phyloP scores from a whole-genome alignment of 2,797 vertebrate genomes.

The Lagodon rhomboides region DNA sequence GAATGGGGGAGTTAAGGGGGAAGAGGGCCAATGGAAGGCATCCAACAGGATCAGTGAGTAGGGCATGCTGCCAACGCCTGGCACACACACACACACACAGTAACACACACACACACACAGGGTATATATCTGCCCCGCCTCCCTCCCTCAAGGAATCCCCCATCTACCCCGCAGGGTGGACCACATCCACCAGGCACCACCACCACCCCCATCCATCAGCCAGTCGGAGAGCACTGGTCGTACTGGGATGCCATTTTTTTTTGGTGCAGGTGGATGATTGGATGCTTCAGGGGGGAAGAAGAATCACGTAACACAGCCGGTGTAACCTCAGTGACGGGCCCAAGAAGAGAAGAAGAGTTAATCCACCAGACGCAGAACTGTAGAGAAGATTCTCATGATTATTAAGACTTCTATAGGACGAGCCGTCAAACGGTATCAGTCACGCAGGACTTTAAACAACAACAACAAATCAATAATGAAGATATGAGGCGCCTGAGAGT shows the following conservation, averaged over 20 bases:
- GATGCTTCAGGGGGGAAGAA: slow-evolving; percentile 4
- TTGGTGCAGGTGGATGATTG: slow-evolving; percentile 58
- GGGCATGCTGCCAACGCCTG: slow-evolving; percentile 81
- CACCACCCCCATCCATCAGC: slow-evolving; percentile 31
- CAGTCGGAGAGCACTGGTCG: slow-evolving; percentile 41
- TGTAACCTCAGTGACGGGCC: slow-evolving; percentile 33
- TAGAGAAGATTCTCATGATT: slow-evolving; percentile 32
- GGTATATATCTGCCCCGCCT: slow-evolving; percentile 64
- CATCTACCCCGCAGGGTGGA: slow-evolving; percentile 64
- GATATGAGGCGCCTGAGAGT: background rate
- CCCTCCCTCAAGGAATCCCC: slow-evolving; percentile 73
- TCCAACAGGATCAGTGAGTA: slow-evolving; percentile 83
- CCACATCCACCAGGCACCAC: slow-evolving; percentile 59
- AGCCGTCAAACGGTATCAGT: slow-evolving; percentile 49
- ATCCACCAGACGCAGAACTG: slow-evolving; percentile 52
- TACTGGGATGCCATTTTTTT: slow-evolving; percentile 40
- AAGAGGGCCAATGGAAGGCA: slow-evolving; percentile 81
- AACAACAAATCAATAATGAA: background rate
- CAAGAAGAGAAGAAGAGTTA: slow-evolving; percentile 39
- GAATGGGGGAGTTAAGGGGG: slow-evolving; percentile 66
- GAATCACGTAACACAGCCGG: slow-evolving; percentile 23
- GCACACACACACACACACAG: slow-evolving; percentile 58
- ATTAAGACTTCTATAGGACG: slow-evolving; percentile 23
- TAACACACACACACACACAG: slow-evolving; percentile 21
- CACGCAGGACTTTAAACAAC: no score